Base-by-base conservation (phyloP, 2,113 vertebrate genomes). In the Ammodytes dubius region DNA sequence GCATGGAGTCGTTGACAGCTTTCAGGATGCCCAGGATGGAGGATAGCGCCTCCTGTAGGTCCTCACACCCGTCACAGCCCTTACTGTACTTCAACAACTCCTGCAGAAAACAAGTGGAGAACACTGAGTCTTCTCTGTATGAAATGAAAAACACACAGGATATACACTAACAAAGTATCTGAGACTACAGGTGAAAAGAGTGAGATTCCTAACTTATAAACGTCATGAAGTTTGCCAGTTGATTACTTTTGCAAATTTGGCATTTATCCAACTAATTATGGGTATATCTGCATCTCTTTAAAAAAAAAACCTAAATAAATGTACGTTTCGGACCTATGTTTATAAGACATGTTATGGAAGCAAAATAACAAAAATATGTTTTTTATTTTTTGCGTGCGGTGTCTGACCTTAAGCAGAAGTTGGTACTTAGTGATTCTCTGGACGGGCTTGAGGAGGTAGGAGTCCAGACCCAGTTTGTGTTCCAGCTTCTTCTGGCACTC, bases 371-470 rank as follows among this genome's bases (percentile, higher is more conserved):
- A 27, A 27, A 27, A 27, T n/a, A n/a, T n/a, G n/a, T n/a, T n/a
- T n/a, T n/a, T n/a, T n/a, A n/a, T n/a, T n/a, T 27, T 27, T 27
- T 27, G 27, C 27, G 27, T 27, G 27, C 27, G 27, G 27, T 27
- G 27, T 27, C 91, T 37, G 87, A 99, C 98, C 96, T 99, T 99
- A 4, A 99, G 96, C 81, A 99, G 88, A 17, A 99, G 94, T 90
- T 99, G 98, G 89, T 99, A 99, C 89, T 99, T 99, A 71, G 98
- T 99, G 93, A 99, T 98, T 89, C 98, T 97, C 93, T 99, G 98
- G 67, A 99, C 98, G 0, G 98, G 98, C 91, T 99, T 99, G 57
- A 99, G 95, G 91, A 99, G 95, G 92, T 99, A 99, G 1, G 98
- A 99, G 93, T 99, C 98, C 95, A 99, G 93, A 84, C 98, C 98